Percentiles rank a stretch among this genome's conserved stretches.
Evolutionary conservation across 1,140 invertebrate species (phyloP).

Genomic region (Phthorimaea operculella): DNA sequence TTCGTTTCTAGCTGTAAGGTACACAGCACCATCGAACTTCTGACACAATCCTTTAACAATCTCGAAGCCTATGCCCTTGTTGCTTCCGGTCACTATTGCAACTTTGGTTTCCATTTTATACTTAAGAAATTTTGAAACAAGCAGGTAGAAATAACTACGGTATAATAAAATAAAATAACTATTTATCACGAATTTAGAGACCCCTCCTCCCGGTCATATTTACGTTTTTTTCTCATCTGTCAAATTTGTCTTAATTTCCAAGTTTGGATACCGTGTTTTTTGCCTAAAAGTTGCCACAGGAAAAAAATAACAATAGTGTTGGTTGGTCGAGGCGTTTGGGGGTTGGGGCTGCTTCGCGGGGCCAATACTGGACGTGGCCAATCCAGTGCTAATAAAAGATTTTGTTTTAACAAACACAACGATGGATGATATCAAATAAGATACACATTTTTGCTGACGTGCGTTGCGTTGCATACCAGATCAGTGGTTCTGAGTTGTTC

Average conservation of each 20-base stretch:
- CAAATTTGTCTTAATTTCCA: neutral
- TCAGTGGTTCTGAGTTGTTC: too few species aligned
- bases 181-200: conserved; percentile 33
- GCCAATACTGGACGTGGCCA: too few species aligned
- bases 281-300: too few species aligned
- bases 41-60: conserved; percentile 76
- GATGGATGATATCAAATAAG: too few species aligned
- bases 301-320: too few species aligned
- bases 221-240: conserved; percentile 7
- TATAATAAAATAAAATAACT: conserved; percentile 56
- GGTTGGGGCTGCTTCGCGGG: too few species aligned
- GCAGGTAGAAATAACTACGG: conserved; percentile 42
- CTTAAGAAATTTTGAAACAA: conserved; percentile 29
- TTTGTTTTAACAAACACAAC: too few species aligned
- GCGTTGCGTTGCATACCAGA: too few species aligned
- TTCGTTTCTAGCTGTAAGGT: conserved; percentile 74
- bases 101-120: conserved; percentile 67
- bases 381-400: too few species aligned
- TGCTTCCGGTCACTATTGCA: conserved; percentile 76
- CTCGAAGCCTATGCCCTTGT: conserved; percentile 82
- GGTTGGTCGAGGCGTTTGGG: too few species aligned
- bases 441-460: too few species aligned
- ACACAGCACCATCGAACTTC: conserved; percentile 73
- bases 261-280: too few species aligned
- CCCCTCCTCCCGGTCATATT: conserved; percentile 10